Evolutionary conservation across 2,888 invertebrate species (phyloP).

Genomic region (Therioaphis trifolii): DNA sequence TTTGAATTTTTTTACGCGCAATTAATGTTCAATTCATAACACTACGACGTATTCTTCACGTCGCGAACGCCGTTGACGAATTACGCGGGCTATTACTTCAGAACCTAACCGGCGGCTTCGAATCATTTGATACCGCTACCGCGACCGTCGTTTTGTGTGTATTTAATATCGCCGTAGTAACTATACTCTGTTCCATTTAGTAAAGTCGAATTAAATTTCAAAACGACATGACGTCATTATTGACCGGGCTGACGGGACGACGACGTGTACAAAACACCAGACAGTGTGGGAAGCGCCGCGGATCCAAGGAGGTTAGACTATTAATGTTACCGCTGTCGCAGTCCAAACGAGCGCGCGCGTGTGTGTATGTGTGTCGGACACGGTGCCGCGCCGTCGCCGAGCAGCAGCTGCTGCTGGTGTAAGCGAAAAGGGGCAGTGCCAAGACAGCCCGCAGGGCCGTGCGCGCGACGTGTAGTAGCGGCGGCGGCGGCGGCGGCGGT

Average conservation of each 20-base stretch:
- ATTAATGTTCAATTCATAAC: too few relatives aligned
- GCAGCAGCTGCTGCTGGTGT: neutral
- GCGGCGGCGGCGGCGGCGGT: neutral
- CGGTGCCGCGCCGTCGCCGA: neutral
- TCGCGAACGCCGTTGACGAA: too few relatives aligned
- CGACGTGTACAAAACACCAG: neutral
- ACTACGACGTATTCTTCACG: too few relatives aligned
- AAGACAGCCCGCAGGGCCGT: neutral
- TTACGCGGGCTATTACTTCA: too few relatives aligned
- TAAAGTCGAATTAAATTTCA: neutral
- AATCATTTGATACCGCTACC: too few relatives aligned
- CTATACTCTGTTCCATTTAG: too few relatives aligned
- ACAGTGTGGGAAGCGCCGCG: neutral
- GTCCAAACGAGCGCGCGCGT: neutral
- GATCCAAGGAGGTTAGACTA: conserved; percentile 14
- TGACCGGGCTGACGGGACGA: neutral
- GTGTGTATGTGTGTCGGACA: too few relatives aligned
- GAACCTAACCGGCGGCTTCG: too few relatives aligned
- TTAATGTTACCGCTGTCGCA: neutral
- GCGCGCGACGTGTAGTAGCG: neutral
- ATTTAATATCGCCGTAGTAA: too few relatives aligned
- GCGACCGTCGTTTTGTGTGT: too few relatives aligned
- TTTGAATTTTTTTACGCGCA: too few relatives aligned
- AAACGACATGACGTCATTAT: neutral
- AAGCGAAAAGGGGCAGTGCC: neutral